Evolutionary conservation across 1,140 invertebrate genomes (phyloP).

Genomic region (Diorhabda elongata): DNA sequence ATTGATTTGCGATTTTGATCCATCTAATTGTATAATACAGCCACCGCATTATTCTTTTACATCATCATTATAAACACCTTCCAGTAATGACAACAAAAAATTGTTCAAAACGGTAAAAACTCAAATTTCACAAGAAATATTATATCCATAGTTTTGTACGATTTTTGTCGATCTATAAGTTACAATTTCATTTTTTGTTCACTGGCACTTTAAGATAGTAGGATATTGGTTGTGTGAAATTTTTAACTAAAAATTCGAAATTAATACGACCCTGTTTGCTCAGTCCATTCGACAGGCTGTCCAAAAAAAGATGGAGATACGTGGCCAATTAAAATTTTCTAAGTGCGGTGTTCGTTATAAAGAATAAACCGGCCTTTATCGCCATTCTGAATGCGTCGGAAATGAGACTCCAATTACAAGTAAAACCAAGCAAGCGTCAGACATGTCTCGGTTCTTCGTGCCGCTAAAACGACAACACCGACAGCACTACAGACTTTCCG

Average conservation of each 20-base stretch:
- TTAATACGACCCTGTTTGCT: background rate
- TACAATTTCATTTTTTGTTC: too few species aligned
- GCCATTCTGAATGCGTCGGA: conserved; percentile 45
- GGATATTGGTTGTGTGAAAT: too few species aligned
- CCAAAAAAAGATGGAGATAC: conserved; percentile 37
- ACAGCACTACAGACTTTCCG: conserved; percentile 34
- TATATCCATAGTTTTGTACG: too few species aligned
- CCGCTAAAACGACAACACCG: conserved; percentile 35
- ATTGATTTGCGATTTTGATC: too few species aligned
- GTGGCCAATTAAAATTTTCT: conserved; percentile 46
- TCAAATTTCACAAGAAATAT: too few species aligned
- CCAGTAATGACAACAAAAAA: too few species aligned
- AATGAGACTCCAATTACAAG: conserved; percentile 46
- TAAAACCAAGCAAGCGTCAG: conserved; percentile 40
- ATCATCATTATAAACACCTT: too few species aligned
- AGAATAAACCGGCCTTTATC: conserved; percentile 43
- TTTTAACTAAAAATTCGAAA: background rate
- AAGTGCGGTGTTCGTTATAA: conserved; percentile 42
- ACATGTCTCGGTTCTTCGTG: conserved; percentile 40
- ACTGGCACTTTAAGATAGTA: too few species aligned
- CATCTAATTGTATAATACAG: too few species aligned
- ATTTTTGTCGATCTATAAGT: too few species aligned
- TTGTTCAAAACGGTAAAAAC: too few species aligned
- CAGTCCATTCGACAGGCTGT: conserved; percentile 20
- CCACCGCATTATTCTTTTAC: too few species aligned